Conservation (phyloP, 2,888 invertebrate genomes). For the Tridacna gigas region DNA sequence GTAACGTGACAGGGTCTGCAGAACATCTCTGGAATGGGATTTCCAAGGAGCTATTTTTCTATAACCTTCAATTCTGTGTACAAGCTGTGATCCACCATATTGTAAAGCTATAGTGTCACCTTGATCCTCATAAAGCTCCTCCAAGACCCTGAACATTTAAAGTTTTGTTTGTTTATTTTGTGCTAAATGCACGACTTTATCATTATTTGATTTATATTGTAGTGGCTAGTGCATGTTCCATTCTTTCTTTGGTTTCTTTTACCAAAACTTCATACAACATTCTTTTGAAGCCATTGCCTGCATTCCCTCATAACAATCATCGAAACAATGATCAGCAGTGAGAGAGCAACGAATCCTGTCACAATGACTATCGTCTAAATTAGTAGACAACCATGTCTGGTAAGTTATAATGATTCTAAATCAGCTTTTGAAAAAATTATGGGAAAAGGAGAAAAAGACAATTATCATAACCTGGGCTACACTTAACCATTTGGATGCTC, state of each 20-base stretch:
- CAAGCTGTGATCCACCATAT: constrained; percentile 99
- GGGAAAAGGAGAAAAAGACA: too few relatives aligned
- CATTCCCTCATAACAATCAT: not conserved
- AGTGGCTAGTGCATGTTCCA: too few relatives aligned
- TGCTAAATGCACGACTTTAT: not conserved
- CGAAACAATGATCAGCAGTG: not conserved
- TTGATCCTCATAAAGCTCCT: constrained; percentile 98
- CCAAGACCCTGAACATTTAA: constrained; percentile 89
- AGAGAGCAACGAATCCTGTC: not conserved
- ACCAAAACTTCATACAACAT: not conserved
- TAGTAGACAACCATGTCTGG: not conserved
- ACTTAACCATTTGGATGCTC: too few relatives aligned
- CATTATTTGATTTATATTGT: not conserved
- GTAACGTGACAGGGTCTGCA: constrained; percentile 98
- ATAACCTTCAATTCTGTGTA: constrained; percentile 93
- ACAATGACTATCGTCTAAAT: not conserved
- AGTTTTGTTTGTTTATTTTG: too few relatives aligned
- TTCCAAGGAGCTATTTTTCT: constrained; percentile 90
- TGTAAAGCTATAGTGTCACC: constrained; percentile 98
- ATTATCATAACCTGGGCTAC: too few relatives aligned
- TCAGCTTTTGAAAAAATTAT: too few relatives aligned
- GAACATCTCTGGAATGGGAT: constrained; percentile 98
- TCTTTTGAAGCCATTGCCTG: not conserved
- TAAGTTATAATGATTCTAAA: too few relatives aligned
- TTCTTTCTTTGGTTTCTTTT: not conserved